phyloP scores from a whole-genome alignment of 2,113 vertebrate genomes.

The Asarcornis scutulata region DNA sequence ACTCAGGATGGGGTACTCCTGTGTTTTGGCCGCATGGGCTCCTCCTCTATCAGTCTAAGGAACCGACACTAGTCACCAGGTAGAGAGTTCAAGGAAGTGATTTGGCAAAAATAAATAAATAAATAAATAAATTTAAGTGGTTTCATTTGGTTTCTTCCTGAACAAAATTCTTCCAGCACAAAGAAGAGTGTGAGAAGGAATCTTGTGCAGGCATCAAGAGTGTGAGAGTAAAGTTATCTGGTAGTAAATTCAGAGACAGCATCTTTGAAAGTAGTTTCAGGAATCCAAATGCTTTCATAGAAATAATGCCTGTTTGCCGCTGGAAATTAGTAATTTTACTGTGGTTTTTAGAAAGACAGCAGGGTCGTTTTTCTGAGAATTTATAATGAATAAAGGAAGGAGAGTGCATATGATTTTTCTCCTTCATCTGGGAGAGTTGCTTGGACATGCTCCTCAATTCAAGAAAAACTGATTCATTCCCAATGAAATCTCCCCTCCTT shows the following conservation, averaged over 20 bases:
- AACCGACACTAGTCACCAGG: background rate
- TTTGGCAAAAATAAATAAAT: accelerated
- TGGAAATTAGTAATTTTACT: background rate
- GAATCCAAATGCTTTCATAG: background rate
- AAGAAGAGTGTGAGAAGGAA: background rate
- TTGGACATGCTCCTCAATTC: background rate
- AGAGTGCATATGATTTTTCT: background rate
- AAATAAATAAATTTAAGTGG: background rate
- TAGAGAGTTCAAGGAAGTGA: background rate
- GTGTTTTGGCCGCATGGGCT: background rate
- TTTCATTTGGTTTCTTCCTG: background rate
- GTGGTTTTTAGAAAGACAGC: background rate
- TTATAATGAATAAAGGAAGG: background rate
- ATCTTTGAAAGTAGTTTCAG: background rate
- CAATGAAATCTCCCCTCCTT: background rate
- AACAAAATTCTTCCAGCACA: background rate
- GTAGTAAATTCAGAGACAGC: background rate
- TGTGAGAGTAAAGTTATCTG: background rate
- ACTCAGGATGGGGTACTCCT: background rate
- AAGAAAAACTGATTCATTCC: background rate
- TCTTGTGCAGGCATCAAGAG: background rate
- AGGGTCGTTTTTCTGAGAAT: background rate
- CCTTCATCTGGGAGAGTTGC: background rate
- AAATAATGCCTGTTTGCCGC: background rate
- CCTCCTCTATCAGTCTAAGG: background rate